Evolutionary conservation across 1,140 invertebrate species (phyloP).

Genomic region (Micrasema longulum): DNA sequence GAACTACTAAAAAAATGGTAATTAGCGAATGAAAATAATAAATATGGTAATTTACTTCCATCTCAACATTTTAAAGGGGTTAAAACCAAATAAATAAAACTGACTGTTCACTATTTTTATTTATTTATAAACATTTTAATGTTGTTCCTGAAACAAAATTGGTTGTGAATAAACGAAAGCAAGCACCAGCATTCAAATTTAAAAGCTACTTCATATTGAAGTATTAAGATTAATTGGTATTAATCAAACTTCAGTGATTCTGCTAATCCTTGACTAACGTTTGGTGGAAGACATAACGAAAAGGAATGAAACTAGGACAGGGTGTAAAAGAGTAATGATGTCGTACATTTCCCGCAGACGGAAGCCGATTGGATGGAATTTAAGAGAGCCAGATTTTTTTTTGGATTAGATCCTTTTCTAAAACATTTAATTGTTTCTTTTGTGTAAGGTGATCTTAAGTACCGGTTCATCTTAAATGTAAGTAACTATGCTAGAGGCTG

Average conservation of each 20-base stretch:
- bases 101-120: background rate
- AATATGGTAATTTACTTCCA: too few species aligned
- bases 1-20: background rate
- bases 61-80: too few species aligned
- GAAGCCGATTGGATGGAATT: background rate
- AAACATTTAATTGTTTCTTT: background rate
- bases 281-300: background rate
- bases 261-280: background rate
- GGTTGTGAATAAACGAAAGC: background rate
- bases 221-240: background rate
- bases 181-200: background rate
- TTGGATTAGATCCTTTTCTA: background rate
- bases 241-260: too few species aligned
- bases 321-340: background rate
- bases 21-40: background rate
- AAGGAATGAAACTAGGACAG: background rate
- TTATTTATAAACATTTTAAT: constrained; percentile 7
- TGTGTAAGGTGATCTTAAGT: background rate
- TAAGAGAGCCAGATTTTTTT: background rate
- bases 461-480: background rate
- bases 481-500: constrained; percentile 3
- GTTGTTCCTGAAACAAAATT: background rate
- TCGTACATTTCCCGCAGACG: background rate
- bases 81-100: constrained; percentile 1
- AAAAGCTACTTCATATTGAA: background rate